phyloP scores from a whole-genome alignment of 2,888 invertebrate genomes.

The Leptinotarsa rubiginosa region DNA sequence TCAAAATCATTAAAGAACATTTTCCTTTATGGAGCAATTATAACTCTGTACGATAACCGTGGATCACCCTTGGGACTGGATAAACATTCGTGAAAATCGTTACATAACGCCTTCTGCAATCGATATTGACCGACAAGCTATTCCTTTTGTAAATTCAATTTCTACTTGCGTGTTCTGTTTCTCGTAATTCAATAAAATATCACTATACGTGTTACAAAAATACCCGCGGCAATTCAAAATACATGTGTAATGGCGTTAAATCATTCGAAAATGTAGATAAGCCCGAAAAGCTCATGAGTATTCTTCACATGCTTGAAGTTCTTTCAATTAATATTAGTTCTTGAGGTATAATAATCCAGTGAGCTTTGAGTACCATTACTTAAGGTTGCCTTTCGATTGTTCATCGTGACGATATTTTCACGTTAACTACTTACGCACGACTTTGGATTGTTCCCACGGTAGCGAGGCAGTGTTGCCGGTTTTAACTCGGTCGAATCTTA shows the following conservation, averaged over 20 bases:
- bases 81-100: constrained; percentile 8
- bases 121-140: constrained; percentile 1
- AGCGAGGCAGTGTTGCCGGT: constrained; percentile 41
- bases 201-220: constrained; percentile 12
- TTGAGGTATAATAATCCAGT: constrained; percentile 28
- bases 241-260: constrained; percentile 27
- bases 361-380: constrained; percentile 28
- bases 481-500: neutral
- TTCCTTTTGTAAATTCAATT: neutral
- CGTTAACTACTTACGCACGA: constrained; percentile 61
- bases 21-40: too few species aligned
- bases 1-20: too few species aligned
- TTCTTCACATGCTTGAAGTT: constrained; percentile 39
- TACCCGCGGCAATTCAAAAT: constrained; percentile 31
- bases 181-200: constrained; percentile 11
- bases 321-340: constrained; percentile 45
- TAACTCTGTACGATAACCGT: too few species aligned
- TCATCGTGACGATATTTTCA: constrained; percentile 57
- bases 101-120: neutral
- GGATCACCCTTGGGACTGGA: neutral
- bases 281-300: constrained; percentile 38
- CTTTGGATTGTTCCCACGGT: constrained; percentile 60
- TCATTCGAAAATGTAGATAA: constrained; percentile 30
- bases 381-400: constrained; percentile 44
- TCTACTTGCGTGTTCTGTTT: neutral